Evolutionary conservation across 2,797 vertebrate genomes (phyloP), one percentile per base, ranked within the genome.

Genomic region (Myiotriccus ornatus): DNA sequence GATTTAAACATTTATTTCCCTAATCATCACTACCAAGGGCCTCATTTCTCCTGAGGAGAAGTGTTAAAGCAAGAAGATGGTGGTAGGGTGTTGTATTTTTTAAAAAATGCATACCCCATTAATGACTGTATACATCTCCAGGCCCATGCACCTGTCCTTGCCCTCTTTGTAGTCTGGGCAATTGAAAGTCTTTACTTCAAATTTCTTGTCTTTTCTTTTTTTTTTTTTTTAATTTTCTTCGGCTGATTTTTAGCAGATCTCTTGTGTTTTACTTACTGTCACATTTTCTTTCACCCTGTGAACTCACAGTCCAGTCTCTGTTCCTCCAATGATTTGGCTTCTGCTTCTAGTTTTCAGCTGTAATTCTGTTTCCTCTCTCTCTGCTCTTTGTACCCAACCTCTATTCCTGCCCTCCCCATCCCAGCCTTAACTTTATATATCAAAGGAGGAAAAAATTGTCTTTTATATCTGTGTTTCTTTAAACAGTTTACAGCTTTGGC

Each of bases 141-240:
- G 34, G 14, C 16, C 55, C 32, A 13, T 12, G 5, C 3, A 21
- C 32, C 14, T 78, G 11, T 37, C 62, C 34, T 84, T 75, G 68
- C 39, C 21, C 14, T 74, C n/a, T 50, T 50, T 50, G 7, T 50
- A 27, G 23, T 46, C 53, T 57, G 19, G 53, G 34, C 14, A 50
- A 15, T 2, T 81, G 47, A 46, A 90, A 64, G 30, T 24, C 20
- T 81, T 68, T 30, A 37, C 46, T 83, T 89, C 64, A 49, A 65
- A 44, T 52, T 89, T 92, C 37, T 95, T 92, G 44, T 9, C 24
- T 70, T 94, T 87, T 80, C n/a, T 11, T 73, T 94, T 87, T 70
- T 94, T 84, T 80, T 11, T 73, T 93, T 87, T 81, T 12, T n/a
- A 87, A 14, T 75, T 94, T 95, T 75, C 55, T 69, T 89, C 68